Base-by-base conservation (phyloP, 2,113 vertebrate species). In the Amblyopsis rosae region DNA sequence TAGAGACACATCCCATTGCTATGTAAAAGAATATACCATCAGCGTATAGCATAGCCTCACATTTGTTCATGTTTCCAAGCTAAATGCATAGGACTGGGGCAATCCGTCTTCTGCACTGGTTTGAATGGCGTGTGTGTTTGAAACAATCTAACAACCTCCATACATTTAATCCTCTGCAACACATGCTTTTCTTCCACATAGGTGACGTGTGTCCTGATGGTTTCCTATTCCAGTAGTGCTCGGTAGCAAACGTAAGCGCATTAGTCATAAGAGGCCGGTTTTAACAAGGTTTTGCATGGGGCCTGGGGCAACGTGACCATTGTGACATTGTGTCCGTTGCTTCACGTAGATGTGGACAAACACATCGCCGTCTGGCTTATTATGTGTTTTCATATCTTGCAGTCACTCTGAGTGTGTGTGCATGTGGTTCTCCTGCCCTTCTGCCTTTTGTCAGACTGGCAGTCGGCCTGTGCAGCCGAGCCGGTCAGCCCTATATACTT, bases 261-360 rank as follows among this genome's bases (percentile, higher is more conserved):
- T 82, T 70, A 67, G 56, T 58, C 69, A 67, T 57, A 61, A 33
- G 16, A 60, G 32, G 33, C 33, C 16, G 3, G 32, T 70, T 76
- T 48, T 45, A 70, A 62, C 57, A 12, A 50, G 49, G 49, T 50
- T 50, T 59, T 71, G 64, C 67, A 72, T 67, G 35, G 33, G 66
- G 51, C 62, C 53, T 54, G 57, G 45, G 67, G 69, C 55, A 65
- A 51, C 71, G 12, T 63, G 63, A 55, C 60, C 61, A 59, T 60
- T 49, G 41, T 59, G 64, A 69, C 60, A 66, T 73, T 70, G 59
- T 53, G 16, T 50, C 11, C 49, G 3, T 12, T 50, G 65, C 59
- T 51, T 55, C 65, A 51, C 70, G 67, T 53, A 50, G 65, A 75
- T 9, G 19, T 11, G 54, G 50, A 62, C 3, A 53, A 63, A 66